These are phyloP conservation scores for Astyanax mexicanus DNA, from an alignment of 2,797 vertebrate genomes.

Conservation along the genomic window DNA sequence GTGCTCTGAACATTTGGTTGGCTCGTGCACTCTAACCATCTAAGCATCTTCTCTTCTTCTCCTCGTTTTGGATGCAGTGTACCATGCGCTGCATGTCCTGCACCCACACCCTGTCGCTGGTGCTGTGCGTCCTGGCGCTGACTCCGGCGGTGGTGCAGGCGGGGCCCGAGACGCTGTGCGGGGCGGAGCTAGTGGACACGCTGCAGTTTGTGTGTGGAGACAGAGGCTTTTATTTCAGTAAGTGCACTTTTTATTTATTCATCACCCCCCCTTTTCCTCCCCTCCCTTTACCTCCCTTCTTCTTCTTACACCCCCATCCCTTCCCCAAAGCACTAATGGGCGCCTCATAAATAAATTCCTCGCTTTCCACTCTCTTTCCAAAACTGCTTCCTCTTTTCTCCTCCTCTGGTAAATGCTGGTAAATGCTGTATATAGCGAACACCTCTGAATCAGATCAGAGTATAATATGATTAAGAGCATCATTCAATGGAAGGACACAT, in stretches of 20 bases:
- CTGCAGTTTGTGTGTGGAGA: slow-evolving; percentile 99
- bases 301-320: neutral
- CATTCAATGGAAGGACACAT: slow-evolving; percentile 62
- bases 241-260: slow-evolving; percentile 90
- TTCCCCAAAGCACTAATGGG: slow-evolving; percentile 73
- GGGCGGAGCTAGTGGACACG: slow-evolving; percentile 97
- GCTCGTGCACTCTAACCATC: neutral
- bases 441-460: slow-evolving; percentile 51
- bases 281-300: too few species aligned
- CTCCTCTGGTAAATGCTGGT: neutral
- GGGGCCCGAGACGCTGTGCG: slow-evolving; percentile 94
- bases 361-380: slow-evolving; percentile 66
- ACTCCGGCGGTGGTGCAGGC: slow-evolving; percentile 87
- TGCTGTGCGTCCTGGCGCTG: slow-evolving; percentile 94
- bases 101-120: slow-evolving; percentile 92
- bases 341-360: slow-evolving; percentile 81
- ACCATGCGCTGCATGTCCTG: slow-evolving; percentile 91
- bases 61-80: slow-evolving; percentile 78
- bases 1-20: neutral
- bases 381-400: slow-evolving; percentile 51
- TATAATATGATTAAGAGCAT: neutral
- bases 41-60: too few species aligned
- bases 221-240: slow-evolving; percentile 99
- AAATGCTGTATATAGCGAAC: neutral
- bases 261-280: slow-evolving; percentile 51